Percentiles rank a stretch among this genome's conserved stretches.
Conservation (phyloP, 2,888 invertebrate genomes). For the Crioceris asparagi region DNA sequence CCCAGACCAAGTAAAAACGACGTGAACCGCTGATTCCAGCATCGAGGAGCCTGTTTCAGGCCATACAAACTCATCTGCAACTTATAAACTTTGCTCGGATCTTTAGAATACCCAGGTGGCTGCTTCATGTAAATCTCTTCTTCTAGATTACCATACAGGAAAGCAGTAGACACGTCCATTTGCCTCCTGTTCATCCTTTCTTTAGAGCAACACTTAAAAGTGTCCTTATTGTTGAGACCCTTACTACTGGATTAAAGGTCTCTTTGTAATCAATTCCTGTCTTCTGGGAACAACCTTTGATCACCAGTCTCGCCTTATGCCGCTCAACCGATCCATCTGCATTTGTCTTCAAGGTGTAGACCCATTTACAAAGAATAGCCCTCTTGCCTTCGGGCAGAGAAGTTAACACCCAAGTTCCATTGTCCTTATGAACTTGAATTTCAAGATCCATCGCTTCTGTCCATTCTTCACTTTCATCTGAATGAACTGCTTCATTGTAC, state of each 20-base stretch:
- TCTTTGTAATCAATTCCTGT: conserved; percentile 21
- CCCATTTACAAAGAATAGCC: conserved; percentile 24
- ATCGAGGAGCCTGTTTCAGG: too few species aligned
- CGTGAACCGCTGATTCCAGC: too few species aligned
- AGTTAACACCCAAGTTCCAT: conserved; percentile 23
- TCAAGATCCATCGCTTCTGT: conserved; percentile 22
- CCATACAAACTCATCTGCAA: too few species aligned
- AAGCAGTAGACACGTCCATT: conserved; percentile 25
- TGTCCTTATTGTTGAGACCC: conserved; percentile 18
- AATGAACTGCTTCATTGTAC: conserved; percentile 11
- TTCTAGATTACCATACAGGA: too few species aligned
- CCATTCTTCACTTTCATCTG: conserved; percentile 15
- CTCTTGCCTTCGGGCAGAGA: conserved; percentile 13
- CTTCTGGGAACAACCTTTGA: conserved; percentile 20
- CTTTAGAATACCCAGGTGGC: conserved; percentile 7
- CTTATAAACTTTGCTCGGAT: too few species aligned
- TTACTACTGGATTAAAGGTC: too few species aligned
- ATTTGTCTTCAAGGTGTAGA: conserved; percentile 23
- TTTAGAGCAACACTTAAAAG: conserved; percentile 20
- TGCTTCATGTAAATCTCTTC: conserved; percentile 17
- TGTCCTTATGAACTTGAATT: conserved; percentile 24
- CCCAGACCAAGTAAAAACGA: too few species aligned
- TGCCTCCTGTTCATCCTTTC: conserved; percentile 20
- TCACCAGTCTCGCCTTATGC: conserved; percentile 21
- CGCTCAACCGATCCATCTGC: conserved; percentile 22